Evolutionary conservation across 2,113 vertebrate genomes (phyloP).

Genomic region (Upupa epops): DNA sequence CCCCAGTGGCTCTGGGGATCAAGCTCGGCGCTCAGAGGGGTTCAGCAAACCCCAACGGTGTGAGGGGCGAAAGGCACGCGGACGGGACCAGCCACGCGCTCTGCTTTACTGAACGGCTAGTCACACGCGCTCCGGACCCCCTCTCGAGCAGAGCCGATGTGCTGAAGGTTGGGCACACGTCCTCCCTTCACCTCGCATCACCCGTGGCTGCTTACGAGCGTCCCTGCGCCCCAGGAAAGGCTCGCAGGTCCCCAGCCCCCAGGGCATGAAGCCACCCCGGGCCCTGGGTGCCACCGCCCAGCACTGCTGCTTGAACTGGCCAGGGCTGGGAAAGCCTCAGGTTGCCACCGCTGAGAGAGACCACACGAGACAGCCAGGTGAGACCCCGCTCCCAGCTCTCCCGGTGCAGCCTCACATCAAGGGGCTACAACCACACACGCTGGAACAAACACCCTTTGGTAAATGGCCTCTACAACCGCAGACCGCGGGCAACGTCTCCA

Average conservation of each 20-base stretch:
- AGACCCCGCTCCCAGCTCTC: neutral
- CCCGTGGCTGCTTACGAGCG: neutral
- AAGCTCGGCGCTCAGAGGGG: neutral
- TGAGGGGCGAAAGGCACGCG: neutral
- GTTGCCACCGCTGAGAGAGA: neutral
- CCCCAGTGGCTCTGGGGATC: neutral
- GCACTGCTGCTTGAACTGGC: neutral
- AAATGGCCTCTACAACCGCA: no score
- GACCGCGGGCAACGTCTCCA: neutral
- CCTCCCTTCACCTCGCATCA: neutral
- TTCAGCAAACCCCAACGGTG: slow-evolving; percentile 28
- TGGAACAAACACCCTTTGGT: no score
- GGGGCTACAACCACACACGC: neutral
- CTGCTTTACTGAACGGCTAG: slow-evolving; percentile 32
- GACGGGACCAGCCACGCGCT: slow-evolving; percentile 12
- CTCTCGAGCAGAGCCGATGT: neutral
- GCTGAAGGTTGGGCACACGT: neutral
- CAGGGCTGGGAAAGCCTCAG: neutral
- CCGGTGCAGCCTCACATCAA: neutral
- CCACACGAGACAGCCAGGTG: slow-evolving; percentile 4
- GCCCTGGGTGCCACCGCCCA: neutral
- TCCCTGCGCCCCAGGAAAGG: neutral
- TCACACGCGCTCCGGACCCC: slow-evolving; percentile 17
- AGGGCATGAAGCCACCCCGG: no score
- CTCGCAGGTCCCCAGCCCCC: neutral